phyloP scores from a whole-genome alignment of 1,140 invertebrate genomes.

The Penaeus vannamei region DNA sequence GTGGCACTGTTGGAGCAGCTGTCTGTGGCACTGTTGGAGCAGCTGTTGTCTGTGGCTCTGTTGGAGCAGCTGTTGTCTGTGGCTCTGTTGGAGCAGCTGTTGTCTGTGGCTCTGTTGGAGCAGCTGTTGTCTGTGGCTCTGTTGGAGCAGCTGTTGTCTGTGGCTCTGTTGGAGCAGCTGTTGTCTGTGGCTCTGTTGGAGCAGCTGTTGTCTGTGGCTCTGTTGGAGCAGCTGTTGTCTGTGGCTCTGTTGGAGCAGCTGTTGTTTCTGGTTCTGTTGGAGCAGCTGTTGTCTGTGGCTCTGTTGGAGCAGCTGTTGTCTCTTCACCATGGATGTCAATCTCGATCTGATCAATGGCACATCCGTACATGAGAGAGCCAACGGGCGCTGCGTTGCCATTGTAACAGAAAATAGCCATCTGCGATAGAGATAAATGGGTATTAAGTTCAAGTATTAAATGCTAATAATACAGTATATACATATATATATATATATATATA shows the following conservation, averaged over 20 bases:
- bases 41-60: too few species aligned
- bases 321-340: conserved; percentile 9
- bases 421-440: background rate
- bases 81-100: background rate
- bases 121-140: background rate
- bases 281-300: background rate
- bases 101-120: background rate
- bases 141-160: background rate
- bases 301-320: conserved; percentile 17
- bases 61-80: background rate
- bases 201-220: background rate
- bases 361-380: conserved; percentile 5
- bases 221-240: background rate
- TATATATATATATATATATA: too few species aligned
- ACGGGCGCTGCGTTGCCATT: background rate
- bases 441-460: too few species aligned
- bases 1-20: background rate
- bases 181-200: background rate
- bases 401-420: conserved; percentile 44
- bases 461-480: too few species aligned
- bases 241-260: background rate
- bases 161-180: background rate
- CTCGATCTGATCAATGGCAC: conserved; percentile 36
- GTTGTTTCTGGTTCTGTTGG: conserved; percentile 11
- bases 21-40: background rate